Evolutionary conservation across 1,140 invertebrate genomes (phyloP).

Genomic region (Zaprionus tsacasi): DNA sequence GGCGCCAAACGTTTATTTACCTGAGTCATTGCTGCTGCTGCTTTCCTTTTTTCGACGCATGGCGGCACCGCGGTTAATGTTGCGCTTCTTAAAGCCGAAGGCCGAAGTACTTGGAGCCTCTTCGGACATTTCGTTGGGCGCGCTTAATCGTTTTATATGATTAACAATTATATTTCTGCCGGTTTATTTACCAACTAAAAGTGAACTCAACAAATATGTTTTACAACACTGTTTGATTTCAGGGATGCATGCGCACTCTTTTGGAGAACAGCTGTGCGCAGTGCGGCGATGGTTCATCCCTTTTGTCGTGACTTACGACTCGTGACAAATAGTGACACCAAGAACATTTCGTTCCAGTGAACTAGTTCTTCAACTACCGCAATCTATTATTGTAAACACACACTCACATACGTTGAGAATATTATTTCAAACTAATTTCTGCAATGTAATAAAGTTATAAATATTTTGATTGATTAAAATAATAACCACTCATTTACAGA

Average conservation of each 20-base stretch:
- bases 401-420: background rate
- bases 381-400: constrained; percentile 1
- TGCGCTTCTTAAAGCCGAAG: constrained; percentile 80
- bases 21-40: constrained; percentile 66
- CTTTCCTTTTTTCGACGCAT: constrained; percentile 67
- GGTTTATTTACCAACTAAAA: constrained; percentile 30
- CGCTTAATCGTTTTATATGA: background rate
- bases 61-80: constrained; percentile 62
- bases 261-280: background rate
- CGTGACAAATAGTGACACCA: background rate
- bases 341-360: background rate
- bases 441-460: constrained; percentile 4
- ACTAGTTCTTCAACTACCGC: background rate
- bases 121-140: constrained; percentile 58
- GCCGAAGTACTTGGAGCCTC: constrained; percentile 52
- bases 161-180: constrained; percentile 3
- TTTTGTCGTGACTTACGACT: background rate
- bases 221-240: constrained; percentile 2
- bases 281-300: background rate
- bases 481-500: constrained; percentile 13
- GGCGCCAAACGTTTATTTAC: constrained; percentile 47
- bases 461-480: background rate
- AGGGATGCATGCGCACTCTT: constrained; percentile 3
- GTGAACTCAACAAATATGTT: background rate
- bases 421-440: background rate